A percentile compares a stretch with the other conserved stretches of the same genome.
These are phyloP conservation scores for Sacculina carcini DNA, from an alignment of 2,888 invertebrate genomes.

Conservation along the genomic window DNA sequence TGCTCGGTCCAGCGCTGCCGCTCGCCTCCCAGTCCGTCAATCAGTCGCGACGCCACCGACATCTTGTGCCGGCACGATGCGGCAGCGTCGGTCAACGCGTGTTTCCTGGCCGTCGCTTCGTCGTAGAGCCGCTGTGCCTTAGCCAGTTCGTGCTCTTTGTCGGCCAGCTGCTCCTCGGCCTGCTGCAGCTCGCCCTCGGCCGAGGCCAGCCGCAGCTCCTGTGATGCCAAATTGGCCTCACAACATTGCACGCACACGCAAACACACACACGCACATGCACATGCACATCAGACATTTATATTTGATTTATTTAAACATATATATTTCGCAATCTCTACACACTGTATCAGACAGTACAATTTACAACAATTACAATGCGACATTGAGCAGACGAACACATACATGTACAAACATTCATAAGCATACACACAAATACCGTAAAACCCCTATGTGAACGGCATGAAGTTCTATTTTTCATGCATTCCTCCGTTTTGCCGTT, in stretches of 20 bases:
- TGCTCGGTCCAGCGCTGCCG: constrained; percentile 85
- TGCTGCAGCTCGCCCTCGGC: constrained; percentile 70
- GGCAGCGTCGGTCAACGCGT: constrained; percentile 69
- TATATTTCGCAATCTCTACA: too few species aligned
- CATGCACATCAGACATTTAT: background rate
- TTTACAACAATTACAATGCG: too few species aligned
- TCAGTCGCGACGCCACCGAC: constrained; percentile 82
- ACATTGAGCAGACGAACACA: too few species aligned
- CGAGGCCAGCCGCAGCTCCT: constrained; percentile 63
- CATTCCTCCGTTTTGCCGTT: too few species aligned
- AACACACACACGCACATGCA: background rate
- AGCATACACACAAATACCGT: too few species aligned
- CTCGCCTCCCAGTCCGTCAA: constrained; percentile 70
- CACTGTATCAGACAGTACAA: too few species aligned
- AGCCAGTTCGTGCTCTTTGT: constrained; percentile 64
- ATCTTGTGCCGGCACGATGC: constrained; percentile 79
- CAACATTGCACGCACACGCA: background rate
- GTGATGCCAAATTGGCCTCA: constrained; percentile 58
- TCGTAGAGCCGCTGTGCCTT: constrained; percentile 80
- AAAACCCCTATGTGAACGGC: too few species aligned
- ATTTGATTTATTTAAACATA: too few species aligned
- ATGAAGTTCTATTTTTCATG: too few species aligned
- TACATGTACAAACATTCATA: too few species aligned
- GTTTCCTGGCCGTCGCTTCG: constrained; percentile 72
- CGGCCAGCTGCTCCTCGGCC: constrained; percentile 66